Percentiles rank a stretch among this genome's conserved stretches.
Evolutionary conservation across 2,113 vertebrate species (phyloP).

Genomic region (Sebastes schlegelii): DNA sequence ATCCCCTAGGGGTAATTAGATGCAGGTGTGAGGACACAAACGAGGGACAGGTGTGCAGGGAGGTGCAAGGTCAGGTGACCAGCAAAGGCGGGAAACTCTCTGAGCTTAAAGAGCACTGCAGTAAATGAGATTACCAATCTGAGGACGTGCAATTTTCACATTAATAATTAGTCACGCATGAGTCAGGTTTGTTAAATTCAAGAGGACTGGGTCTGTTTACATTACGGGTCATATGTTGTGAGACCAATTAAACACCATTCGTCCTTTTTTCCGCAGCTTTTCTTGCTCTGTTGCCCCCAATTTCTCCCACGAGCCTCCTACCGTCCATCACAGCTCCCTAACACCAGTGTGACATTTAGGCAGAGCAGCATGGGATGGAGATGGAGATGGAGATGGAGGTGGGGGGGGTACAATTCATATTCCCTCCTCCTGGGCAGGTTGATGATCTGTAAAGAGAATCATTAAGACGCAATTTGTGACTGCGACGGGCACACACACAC

Average conservation of each 20-base stretch:
- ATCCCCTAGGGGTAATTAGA: neutral
- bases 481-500: conserved; percentile 13
- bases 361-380: conserved; percentile 6
- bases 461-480: conserved; percentile 75
- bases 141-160: neutral
- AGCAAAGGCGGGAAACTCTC: neutral
- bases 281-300: conserved; percentile 47
- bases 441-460: conserved; percentile 74
- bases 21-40: neutral
- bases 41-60: conserved; percentile 1
- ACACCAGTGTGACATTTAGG: conserved; percentile 37
- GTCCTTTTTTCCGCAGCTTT: conserved; percentile 32
- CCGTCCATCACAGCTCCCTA: conserved; percentile 41
- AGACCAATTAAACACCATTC: conserved; percentile 46
- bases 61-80: neutral
- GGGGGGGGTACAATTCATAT: conserved; percentile 7
- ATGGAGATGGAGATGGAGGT: neutral
- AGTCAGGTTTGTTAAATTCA: neutral
- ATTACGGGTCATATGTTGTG: conserved; percentile 32
- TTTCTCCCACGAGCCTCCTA: conserved; percentile 34
- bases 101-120: neutral
- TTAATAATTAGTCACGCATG: conserved; percentile 2
- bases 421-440: conserved; percentile 47
- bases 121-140: neutral
- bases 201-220: conserved; percentile 14